A percentile compares a stretch with the other conserved stretches of the same genome.
These are phyloP conservation scores for Dasyurus viverrinus DNA, from an alignment of 2,113 vertebrate genomes.

Conservation along the genomic window DNA sequence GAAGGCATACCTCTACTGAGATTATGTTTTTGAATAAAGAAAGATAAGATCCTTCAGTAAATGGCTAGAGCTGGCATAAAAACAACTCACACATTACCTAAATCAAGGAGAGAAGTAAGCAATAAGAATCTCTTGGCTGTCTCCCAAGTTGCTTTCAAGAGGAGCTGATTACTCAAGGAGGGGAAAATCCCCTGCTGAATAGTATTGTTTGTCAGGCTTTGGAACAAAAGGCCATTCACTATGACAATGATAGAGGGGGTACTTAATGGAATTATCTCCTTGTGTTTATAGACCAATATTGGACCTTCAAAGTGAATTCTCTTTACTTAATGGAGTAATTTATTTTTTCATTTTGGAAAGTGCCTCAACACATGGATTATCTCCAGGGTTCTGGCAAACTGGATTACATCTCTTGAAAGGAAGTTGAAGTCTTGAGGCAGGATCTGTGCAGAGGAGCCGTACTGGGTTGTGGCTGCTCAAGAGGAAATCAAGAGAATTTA, in stretches of 20 bases:
- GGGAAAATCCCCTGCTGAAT: not conserved
- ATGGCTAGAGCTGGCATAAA: not conserved
- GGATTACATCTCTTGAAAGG: not conserved
- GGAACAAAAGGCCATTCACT: not conserved
- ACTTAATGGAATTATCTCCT: not conserved
- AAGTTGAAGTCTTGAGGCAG: not conserved
- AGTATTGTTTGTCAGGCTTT: not conserved
- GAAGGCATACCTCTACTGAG: not conserved
- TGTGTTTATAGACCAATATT: not conserved
- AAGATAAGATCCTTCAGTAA: not conserved
- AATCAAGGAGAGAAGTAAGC: not conserved
- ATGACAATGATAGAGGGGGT: not conserved
- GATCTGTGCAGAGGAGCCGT: not conserved
- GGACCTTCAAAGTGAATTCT: not conserved
- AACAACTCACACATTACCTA: not conserved
- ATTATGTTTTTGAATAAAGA: not conserved
- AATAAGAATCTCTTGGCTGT: not conserved
- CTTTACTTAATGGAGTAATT: not conserved
- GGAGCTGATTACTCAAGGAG: not conserved
- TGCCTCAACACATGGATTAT: not conserved
- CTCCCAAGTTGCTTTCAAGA: not conserved
- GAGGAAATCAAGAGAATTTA: not conserved
- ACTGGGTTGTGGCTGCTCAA: not conserved
- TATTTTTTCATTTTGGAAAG: not conserved
- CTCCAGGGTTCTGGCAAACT: not conserved